phyloP scores from a whole-genome alignment of 2,888 invertebrate species.

The Leucoptera coffeella region DNA sequence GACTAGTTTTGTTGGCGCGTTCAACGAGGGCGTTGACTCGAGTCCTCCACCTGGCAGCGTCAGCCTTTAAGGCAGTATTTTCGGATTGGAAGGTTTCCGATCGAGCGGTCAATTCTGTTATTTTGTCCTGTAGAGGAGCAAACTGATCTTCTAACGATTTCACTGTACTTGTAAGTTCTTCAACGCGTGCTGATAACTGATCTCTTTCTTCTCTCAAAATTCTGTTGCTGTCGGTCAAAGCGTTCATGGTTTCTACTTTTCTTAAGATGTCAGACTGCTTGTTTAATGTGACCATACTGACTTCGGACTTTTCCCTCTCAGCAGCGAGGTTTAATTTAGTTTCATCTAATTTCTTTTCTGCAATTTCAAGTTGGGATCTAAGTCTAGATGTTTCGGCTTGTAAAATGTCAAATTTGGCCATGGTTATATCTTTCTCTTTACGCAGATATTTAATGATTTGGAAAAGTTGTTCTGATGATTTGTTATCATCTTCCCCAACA shows the following conservation, averaged over 20 bases:
- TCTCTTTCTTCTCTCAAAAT: slow-evolving; percentile 83
- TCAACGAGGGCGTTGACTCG: slow-evolving; percentile 84
- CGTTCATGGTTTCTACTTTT: slow-evolving; percentile 86
- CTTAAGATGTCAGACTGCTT: slow-evolving; percentile 84
- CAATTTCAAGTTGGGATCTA: slow-evolving; percentile 65
- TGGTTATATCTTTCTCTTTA: slow-evolving; percentile 84
- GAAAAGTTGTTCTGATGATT: slow-evolving; percentile 75
- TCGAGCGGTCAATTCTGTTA: slow-evolving; percentile 62
- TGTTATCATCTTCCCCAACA: slow-evolving; percentile 62
- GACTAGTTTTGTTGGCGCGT: slow-evolving; percentile 82
- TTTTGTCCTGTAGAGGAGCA: slow-evolving; percentile 72
- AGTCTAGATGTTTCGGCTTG: slow-evolving; percentile 77
- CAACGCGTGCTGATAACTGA: slow-evolving; percentile 54
- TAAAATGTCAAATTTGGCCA: slow-evolving; percentile 78
- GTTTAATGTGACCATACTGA: slow-evolving; percentile 67
- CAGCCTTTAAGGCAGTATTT: slow-evolving; percentile 70
- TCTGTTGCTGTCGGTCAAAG: slow-evolving; percentile 88
- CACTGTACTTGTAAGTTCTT: slow-evolving; percentile 59
- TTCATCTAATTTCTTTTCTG: slow-evolving; percentile 70
- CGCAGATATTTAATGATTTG: slow-evolving; percentile 84
- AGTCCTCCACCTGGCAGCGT: slow-evolving; percentile 79
- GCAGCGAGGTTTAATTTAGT: slow-evolving; percentile 57
- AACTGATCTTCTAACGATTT: slow-evolving; percentile 62
- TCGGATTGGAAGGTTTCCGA: slow-evolving; percentile 69
- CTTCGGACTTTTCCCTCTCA: slow-evolving; percentile 71